Conservation (phyloP, 2,113 vertebrate genomes). For the Scartelaos histophorus region DNA sequence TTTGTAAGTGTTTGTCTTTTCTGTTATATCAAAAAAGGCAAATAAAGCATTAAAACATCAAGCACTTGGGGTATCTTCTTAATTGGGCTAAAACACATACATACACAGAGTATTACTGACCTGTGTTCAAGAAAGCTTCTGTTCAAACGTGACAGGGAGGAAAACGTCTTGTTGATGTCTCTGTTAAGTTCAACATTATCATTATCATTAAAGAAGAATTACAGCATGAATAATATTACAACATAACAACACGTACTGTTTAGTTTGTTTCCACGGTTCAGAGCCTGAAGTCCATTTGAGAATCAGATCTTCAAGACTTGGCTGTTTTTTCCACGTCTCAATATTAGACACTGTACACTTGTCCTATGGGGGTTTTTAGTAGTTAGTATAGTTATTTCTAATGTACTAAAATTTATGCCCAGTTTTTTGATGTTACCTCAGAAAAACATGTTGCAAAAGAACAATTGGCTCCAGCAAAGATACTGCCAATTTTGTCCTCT, state of each 20-base stretch:
- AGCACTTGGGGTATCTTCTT: too few species aligned
- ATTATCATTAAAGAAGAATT: neutral
- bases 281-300: slow-evolving; percentile 47
- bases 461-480: slow-evolving; percentile 62
- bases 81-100: too few species aligned
- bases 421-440: slow-evolving; percentile 39
- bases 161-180: slow-evolving; percentile 59
- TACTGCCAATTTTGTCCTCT: slow-evolving; percentile 18
- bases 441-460: slow-evolving; percentile 51
- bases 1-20: slow-evolving; percentile 60
- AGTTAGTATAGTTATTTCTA: neutral
- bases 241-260: slow-evolving; percentile 29
- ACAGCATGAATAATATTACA: neutral
- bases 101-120: too few species aligned
- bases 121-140: slow-evolving; percentile 63
- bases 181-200: slow-evolving; percentile 38
- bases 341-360: neutral
- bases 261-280: slow-evolving; percentile 34
- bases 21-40: neutral
- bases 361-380: slow-evolving; percentile 20
- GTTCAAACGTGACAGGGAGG: slow-evolving; percentile 60
- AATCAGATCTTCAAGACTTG: slow-evolving; percentile 36
- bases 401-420: neutral
- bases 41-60: too few species aligned
- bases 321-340: neutral